Conservation (phyloP, 30 jellyfish, hydroid and myxozoan species). For the Aurelia sp. region DNA sequence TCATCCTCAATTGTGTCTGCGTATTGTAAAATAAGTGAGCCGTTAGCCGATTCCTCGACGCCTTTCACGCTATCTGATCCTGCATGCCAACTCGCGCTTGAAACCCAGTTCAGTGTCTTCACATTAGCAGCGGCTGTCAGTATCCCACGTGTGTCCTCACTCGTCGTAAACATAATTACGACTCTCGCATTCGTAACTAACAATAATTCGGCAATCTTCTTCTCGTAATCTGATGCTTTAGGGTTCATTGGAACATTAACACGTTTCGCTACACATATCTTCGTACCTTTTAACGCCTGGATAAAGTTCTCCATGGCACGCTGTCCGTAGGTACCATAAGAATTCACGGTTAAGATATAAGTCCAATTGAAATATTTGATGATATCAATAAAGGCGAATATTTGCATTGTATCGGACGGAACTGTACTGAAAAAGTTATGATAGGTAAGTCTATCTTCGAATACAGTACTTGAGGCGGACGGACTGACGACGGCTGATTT, state of each 20-base stretch:
- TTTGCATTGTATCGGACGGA: conserved; percentile 76
- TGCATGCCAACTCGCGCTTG: conserved; percentile 49
- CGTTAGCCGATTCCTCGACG: conserved; percentile 57
- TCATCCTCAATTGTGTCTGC: conserved; percentile 16
- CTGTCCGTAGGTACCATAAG: conserved; percentile 79
- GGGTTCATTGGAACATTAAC: conserved; percentile 39
- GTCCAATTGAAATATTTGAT: conserved; percentile 71
- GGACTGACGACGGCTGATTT: conserved; percentile 57
- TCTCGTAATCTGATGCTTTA: conserved; percentile 1
- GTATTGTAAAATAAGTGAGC: conserved; percentile 61
- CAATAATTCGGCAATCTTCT: conserved; percentile 10
- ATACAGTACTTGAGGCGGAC: conserved; percentile 60
- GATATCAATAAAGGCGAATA: conserved; percentile 68
- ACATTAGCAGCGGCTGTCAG: conserved; percentile 50
- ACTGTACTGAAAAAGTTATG: conserved; percentile 77
- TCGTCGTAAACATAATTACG: conserved; percentile 64
- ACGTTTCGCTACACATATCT: conserved; percentile 54
- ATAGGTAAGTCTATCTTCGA: conserved; percentile 65
- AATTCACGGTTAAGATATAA: conserved; percentile 62
- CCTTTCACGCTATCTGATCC: conserved; percentile 29
- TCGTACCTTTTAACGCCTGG: background rate
- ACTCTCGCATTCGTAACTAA: conserved; percentile 24
- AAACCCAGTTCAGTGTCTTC: conserved; percentile 47
- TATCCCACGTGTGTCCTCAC: conserved; percentile 68
- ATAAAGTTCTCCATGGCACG: conserved; percentile 51